phyloP scores from a whole-genome alignment of 1,140 invertebrate species.

The Zaprionus nigranus region DNA sequence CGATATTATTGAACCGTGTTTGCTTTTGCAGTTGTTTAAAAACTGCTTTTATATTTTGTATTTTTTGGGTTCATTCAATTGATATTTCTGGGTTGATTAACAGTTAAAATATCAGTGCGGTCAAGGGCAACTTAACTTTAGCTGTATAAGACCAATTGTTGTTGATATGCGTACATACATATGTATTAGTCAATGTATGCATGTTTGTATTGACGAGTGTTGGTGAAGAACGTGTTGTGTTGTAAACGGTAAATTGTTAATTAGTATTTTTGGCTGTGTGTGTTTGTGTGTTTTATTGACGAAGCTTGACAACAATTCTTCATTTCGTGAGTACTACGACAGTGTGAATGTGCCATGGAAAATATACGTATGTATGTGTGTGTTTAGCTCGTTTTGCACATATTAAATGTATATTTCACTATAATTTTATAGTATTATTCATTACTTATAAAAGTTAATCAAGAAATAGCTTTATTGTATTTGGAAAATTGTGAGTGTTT shows the following conservation, averaged over 20 bases:
- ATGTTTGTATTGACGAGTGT: neutral
- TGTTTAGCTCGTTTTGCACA: too few relatives aligned
- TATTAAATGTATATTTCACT: too few relatives aligned
- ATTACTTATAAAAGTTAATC: too few relatives aligned
- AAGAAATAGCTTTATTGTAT: too few relatives aligned
- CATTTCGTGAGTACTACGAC: too few relatives aligned
- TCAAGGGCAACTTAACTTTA: neutral
- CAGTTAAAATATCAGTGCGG: neutral
- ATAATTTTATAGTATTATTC: too few relatives aligned
- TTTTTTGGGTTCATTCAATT: neutral
- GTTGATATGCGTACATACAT: neutral
- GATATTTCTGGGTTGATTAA: neutral
- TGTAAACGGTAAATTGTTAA: neutral
- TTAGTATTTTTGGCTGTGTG: neutral
- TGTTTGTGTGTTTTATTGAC: neutral
- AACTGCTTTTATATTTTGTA: neutral
- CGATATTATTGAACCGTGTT: neutral
- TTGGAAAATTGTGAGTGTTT: too few relatives aligned
- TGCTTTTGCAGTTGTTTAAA: neutral
- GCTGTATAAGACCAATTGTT: neutral
- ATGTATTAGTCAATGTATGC: neutral
- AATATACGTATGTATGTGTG: too few relatives aligned
- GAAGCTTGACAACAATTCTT: too few relatives aligned
- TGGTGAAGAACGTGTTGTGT: neutral
- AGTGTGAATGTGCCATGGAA: too few relatives aligned